Conservation (phyloP, 2,888 invertebrate genomes). For the Macrophya alboannulata region DNA sequence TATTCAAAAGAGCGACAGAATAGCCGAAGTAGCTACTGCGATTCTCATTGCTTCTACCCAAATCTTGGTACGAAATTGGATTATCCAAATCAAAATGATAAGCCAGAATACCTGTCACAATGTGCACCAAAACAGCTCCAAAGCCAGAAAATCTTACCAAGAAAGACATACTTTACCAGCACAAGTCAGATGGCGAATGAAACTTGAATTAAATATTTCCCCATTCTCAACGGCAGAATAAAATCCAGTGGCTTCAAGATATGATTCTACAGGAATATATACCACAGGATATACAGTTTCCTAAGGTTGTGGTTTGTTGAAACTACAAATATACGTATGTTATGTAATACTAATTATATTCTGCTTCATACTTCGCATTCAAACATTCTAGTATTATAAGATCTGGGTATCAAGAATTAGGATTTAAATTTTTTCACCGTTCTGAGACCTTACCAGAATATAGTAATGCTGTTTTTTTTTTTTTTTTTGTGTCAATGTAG, state of each 20-base stretch:
- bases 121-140: constrained; percentile 2
- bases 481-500: not conserved
- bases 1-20: constrained; percentile 72
- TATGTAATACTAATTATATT: not conserved
- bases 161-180: constrained; percentile 8
- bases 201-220: not conserved
- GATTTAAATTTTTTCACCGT: not conserved
- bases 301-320: not conserved
- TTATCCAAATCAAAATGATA: constrained; percentile 74
- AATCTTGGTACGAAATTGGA: constrained; percentile 71
- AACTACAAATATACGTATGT: not conserved
- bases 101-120: constrained; percentile 50
- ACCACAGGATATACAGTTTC: not conserved
- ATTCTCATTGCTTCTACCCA: constrained; percentile 54
- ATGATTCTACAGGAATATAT: not conserved
- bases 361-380: not conserved
- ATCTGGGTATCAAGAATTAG: not conserved
- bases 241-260: not conserved
- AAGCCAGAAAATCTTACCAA: not conserved
- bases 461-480: not conserved
- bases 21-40: constrained; percentile 76
- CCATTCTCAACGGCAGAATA: not conserved
- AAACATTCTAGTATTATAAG: not conserved
- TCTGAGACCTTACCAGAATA: not conserved
- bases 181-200: not conserved